Evolutionary conservation across 1,140 invertebrate genomes (phyloP), one percentile per base, ranked within the genome.

Genomic region (Diorhabda carinulata): DNA sequence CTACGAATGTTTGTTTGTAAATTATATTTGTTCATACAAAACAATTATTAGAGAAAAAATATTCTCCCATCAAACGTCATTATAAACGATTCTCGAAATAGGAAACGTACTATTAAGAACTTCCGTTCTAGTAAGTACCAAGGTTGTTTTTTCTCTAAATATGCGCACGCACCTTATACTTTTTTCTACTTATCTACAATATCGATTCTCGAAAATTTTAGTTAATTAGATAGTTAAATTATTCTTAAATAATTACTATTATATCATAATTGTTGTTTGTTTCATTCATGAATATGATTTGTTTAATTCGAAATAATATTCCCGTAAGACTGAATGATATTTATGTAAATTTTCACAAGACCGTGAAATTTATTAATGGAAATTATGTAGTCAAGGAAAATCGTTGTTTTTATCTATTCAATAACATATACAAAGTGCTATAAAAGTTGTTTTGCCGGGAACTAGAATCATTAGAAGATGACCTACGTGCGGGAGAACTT

Each of bases 51-150:
- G 66, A 65, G 66, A 66, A 62, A 40, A 10, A 57, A 62, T 57
- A 60, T 72, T 69, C 68, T 68, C 67, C 70, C 69, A 69, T 72
- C 64, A 62, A 63, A 58, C 10, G 6, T 70, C 69, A 61, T 72
- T 67, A 69, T 71, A 64, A 71, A 66, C 45, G 70, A 57, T 72
- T 65, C 73, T 69, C 62, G 69, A 66, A 71, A 71, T 73, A 71
- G 73, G 73, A 74, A 74, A 73, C 71, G 71, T 74, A 69, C 66
- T 67, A 74, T 74, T 74, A 72, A 25, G 57, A 64, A 73, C 72
- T 71, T 74, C 73, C 73, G 71, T 74, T 56, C 72, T 69, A 71
- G 64, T 66, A 52, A 60, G 67, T 57, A 66, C 62, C 72, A 73
- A 73, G 72, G 72, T 73, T 67, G n/a, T 25, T 25, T 25, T 25